phyloP scores from a whole-genome alignment of 2,113 vertebrate species.

The Gila orcuttii region DNA sequence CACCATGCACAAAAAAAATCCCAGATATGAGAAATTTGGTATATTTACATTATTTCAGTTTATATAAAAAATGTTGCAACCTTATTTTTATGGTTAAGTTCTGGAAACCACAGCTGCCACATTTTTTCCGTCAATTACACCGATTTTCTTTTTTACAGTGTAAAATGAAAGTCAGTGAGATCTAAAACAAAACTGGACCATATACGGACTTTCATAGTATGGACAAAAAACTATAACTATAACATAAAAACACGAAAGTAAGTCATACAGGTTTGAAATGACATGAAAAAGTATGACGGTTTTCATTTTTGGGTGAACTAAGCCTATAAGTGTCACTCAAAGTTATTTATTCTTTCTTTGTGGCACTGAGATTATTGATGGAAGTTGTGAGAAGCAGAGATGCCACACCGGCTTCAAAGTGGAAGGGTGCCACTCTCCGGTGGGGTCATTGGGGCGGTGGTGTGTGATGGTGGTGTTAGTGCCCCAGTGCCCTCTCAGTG shows the following conservation, averaged over 20 bases:
- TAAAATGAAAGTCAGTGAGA: no score
- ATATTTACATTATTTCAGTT: no score
- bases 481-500: constrained; percentile 52
- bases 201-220: background rate
- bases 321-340: background rate
- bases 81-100: no score
- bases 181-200: background rate
- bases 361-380: constrained; percentile 5
- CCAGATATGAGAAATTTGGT: no score
- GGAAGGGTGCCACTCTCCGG: background rate
- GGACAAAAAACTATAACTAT: background rate
- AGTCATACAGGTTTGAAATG: background rate
- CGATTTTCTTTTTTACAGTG: no score
- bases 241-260: background rate
- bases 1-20: no score
- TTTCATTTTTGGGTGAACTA: background rate
- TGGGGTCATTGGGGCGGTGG: constrained; percentile 1
- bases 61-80: no score
- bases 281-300: background rate
- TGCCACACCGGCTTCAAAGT: constrained; percentile 10
- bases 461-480: constrained; percentile 37
- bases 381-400: constrained; percentile 8
- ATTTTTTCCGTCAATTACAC: no score
- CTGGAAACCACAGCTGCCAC: no score
- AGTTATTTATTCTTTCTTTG: background rate